Evolutionary conservation across 2,888 invertebrate genomes (phyloP).

Genomic region (Empis stercorea): DNA sequence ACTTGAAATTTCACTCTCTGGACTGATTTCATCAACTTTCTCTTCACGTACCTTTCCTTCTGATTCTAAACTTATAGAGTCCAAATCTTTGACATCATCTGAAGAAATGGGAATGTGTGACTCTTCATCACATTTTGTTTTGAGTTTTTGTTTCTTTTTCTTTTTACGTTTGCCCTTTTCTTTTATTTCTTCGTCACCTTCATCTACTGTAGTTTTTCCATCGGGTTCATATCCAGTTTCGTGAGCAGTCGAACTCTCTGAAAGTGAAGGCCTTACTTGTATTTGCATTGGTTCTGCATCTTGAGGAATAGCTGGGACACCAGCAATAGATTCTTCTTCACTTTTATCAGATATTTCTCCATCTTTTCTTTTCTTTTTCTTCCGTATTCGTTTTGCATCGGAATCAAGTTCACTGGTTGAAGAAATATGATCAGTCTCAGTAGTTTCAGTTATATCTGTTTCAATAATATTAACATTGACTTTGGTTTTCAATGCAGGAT

Average conservation of each 20-base stretch:
- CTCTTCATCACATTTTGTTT: constrained; percentile 37
- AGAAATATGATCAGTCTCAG: constrained; percentile 6
- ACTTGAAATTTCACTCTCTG: constrained; percentile 37
- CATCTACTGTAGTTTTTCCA: constrained; percentile 44
- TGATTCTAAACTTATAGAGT: constrained; percentile 21
- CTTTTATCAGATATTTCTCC: constrained; percentile 19
- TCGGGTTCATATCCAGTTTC: constrained; percentile 62
- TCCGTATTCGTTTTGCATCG: constrained; percentile 45
- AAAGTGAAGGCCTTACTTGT: background rate
- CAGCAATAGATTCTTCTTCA: background rate
- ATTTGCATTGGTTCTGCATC: background rate
- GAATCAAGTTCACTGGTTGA: constrained; percentile 34
- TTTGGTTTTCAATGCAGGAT: constrained; percentile 17
- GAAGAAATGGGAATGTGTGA: constrained; percentile 38
- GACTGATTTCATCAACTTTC: constrained; percentile 31
- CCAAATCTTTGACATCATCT: constrained; percentile 35
- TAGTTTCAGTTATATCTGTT: constrained; percentile 18
- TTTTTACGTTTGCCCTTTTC: constrained; percentile 38
- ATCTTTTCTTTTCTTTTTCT: constrained; percentile 50
- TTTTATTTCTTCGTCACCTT: constrained; percentile 14
- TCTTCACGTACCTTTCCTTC: constrained; percentile 24
- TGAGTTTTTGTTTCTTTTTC: constrained; percentile 41
- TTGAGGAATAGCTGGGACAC: background rate
- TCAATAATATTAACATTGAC: constrained; percentile 31
- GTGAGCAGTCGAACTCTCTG: constrained; percentile 34